Evolutionary conservation across 2,113 vertebrate species (phyloP), one percentile per base, ranked within the genome.

Genomic region (Pongo pygmaeus): DNA sequence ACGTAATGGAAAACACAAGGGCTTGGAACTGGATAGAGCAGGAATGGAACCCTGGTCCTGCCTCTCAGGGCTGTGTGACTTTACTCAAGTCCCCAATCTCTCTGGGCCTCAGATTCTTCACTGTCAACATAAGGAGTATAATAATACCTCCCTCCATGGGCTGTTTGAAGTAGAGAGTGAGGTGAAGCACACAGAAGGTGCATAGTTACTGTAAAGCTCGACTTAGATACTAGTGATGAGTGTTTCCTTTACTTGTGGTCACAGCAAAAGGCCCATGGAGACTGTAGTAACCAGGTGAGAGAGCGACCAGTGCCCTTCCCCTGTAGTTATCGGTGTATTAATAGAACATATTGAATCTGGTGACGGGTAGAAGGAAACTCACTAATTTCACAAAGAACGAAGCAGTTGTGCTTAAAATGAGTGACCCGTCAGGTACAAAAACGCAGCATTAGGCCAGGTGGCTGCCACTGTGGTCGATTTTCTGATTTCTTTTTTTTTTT

Each of bases 201-300:
- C 25, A 22, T 50, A 17, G 17, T 48, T 22, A 74, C 50, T 46
- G 6, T 18, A 7, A 13, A 81, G 43, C 35, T 11, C 14, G 3
- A 59, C 2, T 8, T 35, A 27, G n/a, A 20, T 83, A 48, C 70
- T 20, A 61, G 74, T 27, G 11, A 64, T 0, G 8, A 67, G 35
- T 14, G 23, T n/a, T 46, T 25, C 23, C 61, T 91, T 69, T 17
- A 52, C 50, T 32, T 67, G 25, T 20, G 9, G 32, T 43, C 52
- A 69, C 13, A 5, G 0, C 13, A 48, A 69, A 84, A 50, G 69
- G 35, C 13, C 50, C 40, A 18, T 30, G 5, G 48, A 69, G 27
- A 55, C 2, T 0, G 1, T 6, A 6, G 40, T 57, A 35, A 80
- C 17, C 32, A 7, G 8, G 32, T 12, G 1, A 4, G 9, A 50